Percentiles rank a stretch among this genome's conserved stretches.
Evolutionary conservation across 2,888 invertebrate genomes (phyloP).

Genomic region (Labia minor): DNA sequence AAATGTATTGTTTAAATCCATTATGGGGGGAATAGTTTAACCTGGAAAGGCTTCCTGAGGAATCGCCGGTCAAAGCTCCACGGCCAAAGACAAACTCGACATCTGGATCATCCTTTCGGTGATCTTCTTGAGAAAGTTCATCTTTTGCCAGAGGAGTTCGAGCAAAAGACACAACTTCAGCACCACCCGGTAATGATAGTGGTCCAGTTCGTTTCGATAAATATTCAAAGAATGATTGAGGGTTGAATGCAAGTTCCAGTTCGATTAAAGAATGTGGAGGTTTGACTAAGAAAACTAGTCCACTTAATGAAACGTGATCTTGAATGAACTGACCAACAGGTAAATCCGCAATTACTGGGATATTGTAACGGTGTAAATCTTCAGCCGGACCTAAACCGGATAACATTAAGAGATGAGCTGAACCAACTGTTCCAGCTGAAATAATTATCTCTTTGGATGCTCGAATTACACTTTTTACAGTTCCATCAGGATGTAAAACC

Average conservation of each 20-base stretch:
- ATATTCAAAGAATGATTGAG: constrained; percentile 39
- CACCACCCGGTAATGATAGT: constrained; percentile 37
- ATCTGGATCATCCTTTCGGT: constrained; percentile 52
- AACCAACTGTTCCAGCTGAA: constrained; percentile 44
- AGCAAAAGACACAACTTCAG: constrained; percentile 38
- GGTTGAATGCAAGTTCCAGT: constrained; percentile 28
- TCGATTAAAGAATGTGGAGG: constrained; percentile 30
- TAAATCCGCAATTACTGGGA: constrained; percentile 30
- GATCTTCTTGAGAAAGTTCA: constrained; percentile 34
- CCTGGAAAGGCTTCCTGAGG: constrained; percentile 43
- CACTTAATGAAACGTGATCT: constrained; percentile 37
- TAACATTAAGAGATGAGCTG: constrained; percentile 45
- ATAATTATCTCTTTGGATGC: constrained; percentile 41
- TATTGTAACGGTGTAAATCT: constrained; percentile 30
- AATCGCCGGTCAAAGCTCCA: constrained; percentile 63
- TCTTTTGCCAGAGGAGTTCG: constrained; percentile 30
- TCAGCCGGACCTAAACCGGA: constrained; percentile 39
- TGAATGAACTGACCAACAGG: constrained; percentile 33
- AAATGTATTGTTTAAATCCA: no score
- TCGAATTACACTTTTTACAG: constrained; percentile 15
- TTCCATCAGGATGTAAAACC: not conserved
- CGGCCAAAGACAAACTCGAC: constrained; percentile 70
- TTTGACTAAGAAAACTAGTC: constrained; percentile 33
- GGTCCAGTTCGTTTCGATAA: constrained; percentile 40
- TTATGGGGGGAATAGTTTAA: no score